These are phyloP conservation scores for Macrobrachium rosenbergii DNA, from an alignment of 1,140 invertebrate species.

Conservation along the genomic window DNA sequence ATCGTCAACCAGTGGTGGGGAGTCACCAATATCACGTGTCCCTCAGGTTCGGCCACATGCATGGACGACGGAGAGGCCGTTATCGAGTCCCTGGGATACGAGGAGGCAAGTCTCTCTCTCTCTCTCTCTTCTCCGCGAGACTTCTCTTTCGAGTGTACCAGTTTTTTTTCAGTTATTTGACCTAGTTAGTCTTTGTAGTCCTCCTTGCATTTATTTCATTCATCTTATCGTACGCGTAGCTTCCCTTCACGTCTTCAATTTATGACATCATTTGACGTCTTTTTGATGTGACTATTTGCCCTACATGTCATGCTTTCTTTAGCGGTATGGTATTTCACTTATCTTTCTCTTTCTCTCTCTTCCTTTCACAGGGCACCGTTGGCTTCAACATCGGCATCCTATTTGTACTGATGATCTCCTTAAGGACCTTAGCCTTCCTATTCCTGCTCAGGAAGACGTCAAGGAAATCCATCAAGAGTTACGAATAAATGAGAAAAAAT, in stretches of 20 bases:
- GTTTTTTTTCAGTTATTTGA: too few relatives aligned
- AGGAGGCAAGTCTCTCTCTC: background rate
- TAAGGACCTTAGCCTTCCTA: background rate
- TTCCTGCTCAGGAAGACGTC: background rate
- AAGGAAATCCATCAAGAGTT: too few relatives aligned
- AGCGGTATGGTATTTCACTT: too few relatives aligned
- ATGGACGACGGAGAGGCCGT: background rate
- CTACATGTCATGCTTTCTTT: too few relatives aligned
- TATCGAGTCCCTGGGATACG: background rate
- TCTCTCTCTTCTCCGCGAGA: background rate
- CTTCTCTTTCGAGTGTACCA: too few relatives aligned
- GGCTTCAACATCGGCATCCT: background rate
- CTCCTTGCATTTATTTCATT: too few relatives aligned
- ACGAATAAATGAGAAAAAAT: too few relatives aligned
- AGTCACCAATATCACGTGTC: conserved; percentile 60
- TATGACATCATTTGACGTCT: too few relatives aligned
- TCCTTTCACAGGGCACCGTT: background rate
- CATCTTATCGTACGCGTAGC: too few relatives aligned
- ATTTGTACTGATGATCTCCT: background rate
- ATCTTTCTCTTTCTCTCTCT: background rate
- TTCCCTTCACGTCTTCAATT: too few relatives aligned
- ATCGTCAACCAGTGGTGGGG: conserved; percentile 73
- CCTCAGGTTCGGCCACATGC: background rate
- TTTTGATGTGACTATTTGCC: too few relatives aligned
- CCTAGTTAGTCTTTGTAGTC: too few relatives aligned